These are phyloP conservation scores for Patella pellucida DNA, from an alignment of 2,888 invertebrate genomes.

Conservation along the genomic window DNA sequence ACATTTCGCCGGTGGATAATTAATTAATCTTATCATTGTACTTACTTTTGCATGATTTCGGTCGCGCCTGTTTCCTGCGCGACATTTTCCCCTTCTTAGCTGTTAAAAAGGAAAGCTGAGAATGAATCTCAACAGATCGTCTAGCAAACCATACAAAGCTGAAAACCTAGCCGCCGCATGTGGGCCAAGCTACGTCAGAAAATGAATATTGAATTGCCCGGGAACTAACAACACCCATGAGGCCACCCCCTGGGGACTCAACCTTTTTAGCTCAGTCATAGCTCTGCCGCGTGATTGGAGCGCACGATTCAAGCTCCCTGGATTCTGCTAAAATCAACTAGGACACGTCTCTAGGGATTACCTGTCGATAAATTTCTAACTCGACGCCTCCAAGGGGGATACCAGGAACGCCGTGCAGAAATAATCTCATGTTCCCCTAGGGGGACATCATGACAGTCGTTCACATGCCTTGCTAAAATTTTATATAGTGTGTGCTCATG, in stretches of 20 bases:
- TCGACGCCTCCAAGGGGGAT: neutral
- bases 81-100: constrained; percentile 43
- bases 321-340: constrained; percentile 9
- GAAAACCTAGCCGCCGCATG: constrained; percentile 38
- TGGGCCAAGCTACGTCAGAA: constrained; percentile 47
- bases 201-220: constrained; percentile 63
- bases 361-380: constrained; percentile 9
- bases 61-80: constrained; percentile 58
- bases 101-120: neutral
- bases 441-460: constrained; percentile 37
- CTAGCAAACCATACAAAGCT: constrained; percentile 7
- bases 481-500: constrained; percentile 22
- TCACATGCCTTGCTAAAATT: constrained; percentile 1
- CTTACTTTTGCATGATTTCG: constrained; percentile 59
- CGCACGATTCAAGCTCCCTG: constrained; percentile 14
- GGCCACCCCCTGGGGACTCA: constrained; percentile 52
- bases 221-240: constrained; percentile 56
- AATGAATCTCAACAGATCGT: constrained; percentile 1
- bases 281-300: constrained; percentile 34
- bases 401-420: constrained; percentile 8
- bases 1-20: too few relatives aligned
- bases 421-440: constrained; percentile 27
- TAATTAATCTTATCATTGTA: constrained; percentile 15
- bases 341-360: constrained; percentile 6
- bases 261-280: constrained; percentile 41